Evolutionary conservation across 2,888 invertebrate genomes (phyloP).

Genomic region (Pteria penguin): DNA sequence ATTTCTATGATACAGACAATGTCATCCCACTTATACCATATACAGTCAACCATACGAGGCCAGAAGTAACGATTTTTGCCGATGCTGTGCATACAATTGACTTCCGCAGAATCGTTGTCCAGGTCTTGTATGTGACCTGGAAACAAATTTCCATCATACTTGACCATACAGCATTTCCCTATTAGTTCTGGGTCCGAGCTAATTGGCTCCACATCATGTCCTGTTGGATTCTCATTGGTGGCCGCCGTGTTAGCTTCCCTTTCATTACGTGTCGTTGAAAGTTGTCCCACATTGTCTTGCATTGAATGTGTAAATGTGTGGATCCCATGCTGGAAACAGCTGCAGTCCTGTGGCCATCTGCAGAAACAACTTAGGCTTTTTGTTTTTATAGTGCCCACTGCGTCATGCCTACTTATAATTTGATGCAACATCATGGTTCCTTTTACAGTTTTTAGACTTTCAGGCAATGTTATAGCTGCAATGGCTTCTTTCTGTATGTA

Average conservation of each 20-base stretch:
- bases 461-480: not conserved
- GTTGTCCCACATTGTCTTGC: not conserved
- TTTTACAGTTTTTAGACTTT: not conserved
- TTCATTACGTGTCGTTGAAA: not conserved
- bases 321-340: not conserved
- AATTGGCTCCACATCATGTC: not conserved
- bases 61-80: constrained; percentile 4
- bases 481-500: not conserved
- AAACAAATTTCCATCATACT: not conserved
- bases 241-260: not conserved
- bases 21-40: constrained; percentile 2
- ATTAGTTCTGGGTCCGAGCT: not conserved
- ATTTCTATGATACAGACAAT: not conserved
- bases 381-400: not conserved
- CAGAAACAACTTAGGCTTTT: constrained; percentile 1
- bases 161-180: not conserved
- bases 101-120: not conserved
- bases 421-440: constrained; percentile 18
- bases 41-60: not conserved
- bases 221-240: not conserved
- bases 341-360: not conserved
- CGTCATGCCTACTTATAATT: not conserved
- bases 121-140: not conserved
- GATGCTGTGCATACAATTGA: not conserved
- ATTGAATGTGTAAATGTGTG: not conserved